Evolutionary conservation across 30 jellyfish, hydroid and myxozoan genomes (phyloP).

Genomic region (Sanderia malayensis): DNA sequence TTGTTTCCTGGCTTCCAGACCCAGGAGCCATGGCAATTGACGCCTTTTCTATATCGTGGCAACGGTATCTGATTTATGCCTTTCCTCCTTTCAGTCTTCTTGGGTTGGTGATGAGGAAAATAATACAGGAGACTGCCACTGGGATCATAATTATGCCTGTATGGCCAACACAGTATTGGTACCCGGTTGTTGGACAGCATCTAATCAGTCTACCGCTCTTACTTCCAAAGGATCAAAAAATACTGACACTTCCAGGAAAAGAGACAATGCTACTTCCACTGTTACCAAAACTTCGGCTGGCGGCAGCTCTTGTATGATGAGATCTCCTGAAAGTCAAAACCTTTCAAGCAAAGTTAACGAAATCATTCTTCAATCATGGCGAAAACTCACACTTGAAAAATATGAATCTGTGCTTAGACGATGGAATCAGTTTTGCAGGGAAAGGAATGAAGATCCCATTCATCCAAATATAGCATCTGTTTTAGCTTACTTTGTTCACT

Average conservation of each 20-base stretch:
- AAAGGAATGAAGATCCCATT: constrained; percentile 2
- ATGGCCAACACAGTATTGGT: constrained; percentile 2
- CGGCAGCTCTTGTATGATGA: constrained; percentile 1
- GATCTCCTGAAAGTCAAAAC: background rate
- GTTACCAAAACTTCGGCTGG: constrained; percentile 1
- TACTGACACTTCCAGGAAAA: constrained; percentile 3
- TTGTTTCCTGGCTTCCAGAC: constrained; percentile 8
- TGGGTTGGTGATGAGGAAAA: background rate
- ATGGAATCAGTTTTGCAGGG: background rate
- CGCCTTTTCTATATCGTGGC: constrained; percentile 12
- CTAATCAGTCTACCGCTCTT: constrained; percentile 4
- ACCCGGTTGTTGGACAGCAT: background rate
- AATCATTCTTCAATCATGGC: background rate
- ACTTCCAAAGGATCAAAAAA: constrained; percentile 1
- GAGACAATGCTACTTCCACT: constrained; percentile 2
- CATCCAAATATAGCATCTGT: constrained; percentile 2
- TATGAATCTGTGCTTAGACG: constrained; percentile 3
- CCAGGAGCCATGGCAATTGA: constrained; percentile 17
- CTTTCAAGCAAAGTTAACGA: background rate
- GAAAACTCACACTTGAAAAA: background rate
- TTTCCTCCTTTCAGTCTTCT: constrained; percentile 19
- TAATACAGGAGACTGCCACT: constrained; percentile 4
- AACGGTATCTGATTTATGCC: constrained; percentile 1
- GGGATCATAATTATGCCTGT: constrained; percentile 3
- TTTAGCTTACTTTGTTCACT: background rate